phyloP scores from a whole-genome alignment of 2,797 vertebrate genomes.

The Oreortyx pictus region DNA sequence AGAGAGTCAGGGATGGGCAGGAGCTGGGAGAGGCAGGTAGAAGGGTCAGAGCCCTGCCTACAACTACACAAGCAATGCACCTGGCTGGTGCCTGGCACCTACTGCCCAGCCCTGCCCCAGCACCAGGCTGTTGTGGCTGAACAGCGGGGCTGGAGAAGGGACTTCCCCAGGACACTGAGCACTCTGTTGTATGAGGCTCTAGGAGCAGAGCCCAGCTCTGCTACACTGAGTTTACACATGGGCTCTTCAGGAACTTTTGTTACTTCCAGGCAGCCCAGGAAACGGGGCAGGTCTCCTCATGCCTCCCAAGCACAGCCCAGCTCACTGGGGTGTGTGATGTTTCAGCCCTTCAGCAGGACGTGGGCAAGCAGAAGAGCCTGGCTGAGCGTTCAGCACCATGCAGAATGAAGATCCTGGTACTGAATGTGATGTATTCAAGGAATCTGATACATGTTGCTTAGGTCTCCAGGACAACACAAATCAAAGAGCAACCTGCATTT shows the following conservation, averaged over 20 bases:
- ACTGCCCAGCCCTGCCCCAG: rapidly evolving
- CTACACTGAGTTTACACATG: background rate
- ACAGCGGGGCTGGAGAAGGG: background rate
- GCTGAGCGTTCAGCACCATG: background rate
- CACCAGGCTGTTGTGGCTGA: background rate
- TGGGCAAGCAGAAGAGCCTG: background rate
- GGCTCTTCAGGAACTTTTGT: background rate
- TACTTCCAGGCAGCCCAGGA: background rate
- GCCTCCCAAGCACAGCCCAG: background rate
- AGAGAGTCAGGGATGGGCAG: conserved; percentile 96
- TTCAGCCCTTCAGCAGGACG: background rate
- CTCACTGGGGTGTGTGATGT: background rate
- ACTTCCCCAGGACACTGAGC: background rate
- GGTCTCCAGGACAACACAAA: background rate
- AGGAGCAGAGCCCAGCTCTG: background rate
- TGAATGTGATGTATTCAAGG: background rate
- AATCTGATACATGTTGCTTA: background rate
- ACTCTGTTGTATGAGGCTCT: background rate
- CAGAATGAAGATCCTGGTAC: too few relatives aligned
- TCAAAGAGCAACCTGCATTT: background rate
- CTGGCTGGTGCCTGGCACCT: background rate
- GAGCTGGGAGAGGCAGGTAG: conserved; percentile 80
- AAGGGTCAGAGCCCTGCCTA: background rate
- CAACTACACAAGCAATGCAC: background rate
- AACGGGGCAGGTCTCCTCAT: background rate